A percentile compares a stretch with the other conserved stretches of the same genome.
Conservation (phyloP, 2,113 vertebrate genomes). For the Pelobates fuscus region DNA sequence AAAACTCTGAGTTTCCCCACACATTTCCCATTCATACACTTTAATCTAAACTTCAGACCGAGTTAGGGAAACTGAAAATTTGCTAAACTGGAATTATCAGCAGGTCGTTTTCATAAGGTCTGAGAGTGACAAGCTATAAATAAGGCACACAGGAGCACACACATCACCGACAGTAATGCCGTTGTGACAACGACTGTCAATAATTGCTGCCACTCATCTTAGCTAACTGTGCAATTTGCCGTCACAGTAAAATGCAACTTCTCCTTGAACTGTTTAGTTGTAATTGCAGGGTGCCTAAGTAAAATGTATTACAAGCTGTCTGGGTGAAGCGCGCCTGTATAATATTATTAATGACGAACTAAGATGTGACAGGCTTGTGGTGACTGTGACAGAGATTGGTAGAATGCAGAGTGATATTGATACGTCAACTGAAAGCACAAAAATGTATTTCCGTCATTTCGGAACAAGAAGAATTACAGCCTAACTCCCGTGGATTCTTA, state of each 20-base stretch:
- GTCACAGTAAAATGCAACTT: neutral
- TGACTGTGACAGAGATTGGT: neutral
- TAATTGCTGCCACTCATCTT: conserved; percentile 35
- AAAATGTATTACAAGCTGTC: conserved; percentile 19
- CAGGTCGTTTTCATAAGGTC: neutral
- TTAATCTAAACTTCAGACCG: too few relatives aligned
- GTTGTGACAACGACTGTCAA: conserved; percentile 2
- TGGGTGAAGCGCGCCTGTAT: neutral
- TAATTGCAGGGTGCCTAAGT: conserved; percentile 37
- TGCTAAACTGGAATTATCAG: neutral
- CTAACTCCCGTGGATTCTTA: neutral
- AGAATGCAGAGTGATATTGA: conserved; percentile 14
- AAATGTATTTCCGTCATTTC: conserved; percentile 25
- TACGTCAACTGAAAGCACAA: conserved; percentile 9
- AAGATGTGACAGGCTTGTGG: conserved; percentile 19
- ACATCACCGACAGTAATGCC: neutral
- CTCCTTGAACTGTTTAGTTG: conserved; percentile 33
- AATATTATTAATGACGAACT: conserved; percentile 25
- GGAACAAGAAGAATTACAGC: neutral
- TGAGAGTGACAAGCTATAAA: neutral
- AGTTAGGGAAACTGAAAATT: neutral
- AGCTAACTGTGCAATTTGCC: conserved; percentile 8
- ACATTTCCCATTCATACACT: too few relatives aligned
- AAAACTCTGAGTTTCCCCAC: too few relatives aligned
- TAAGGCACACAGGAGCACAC: neutral